Evolutionary conservation across 2,113 vertebrate genomes (phyloP).

Genomic region (Recurvirostra avosetta): DNA sequence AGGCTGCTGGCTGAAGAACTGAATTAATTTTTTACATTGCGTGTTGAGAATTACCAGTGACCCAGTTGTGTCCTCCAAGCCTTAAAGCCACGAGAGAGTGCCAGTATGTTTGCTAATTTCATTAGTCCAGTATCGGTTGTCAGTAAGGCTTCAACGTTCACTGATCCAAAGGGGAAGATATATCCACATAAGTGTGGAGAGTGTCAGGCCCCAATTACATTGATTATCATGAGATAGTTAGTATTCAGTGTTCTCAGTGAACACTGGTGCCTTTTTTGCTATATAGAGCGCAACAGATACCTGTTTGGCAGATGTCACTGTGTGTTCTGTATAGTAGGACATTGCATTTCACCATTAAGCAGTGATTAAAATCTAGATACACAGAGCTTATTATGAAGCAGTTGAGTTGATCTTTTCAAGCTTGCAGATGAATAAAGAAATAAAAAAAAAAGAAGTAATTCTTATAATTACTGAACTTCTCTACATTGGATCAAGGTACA

Average conservation of each 20-base stretch:
- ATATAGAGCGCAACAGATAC: accelerated
- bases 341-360: accelerated
- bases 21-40: not conserved
- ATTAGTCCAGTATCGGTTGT: not conserved
- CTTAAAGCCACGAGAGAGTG: not conserved
- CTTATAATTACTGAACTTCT: constrained; percentile 19
- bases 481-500: not conserved
- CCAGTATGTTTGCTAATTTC: not conserved
- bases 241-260: too few relatives aligned
- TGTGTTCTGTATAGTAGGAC: not conserved
- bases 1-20: not conserved
- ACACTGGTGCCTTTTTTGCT: not conserved
- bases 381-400: not conserved
- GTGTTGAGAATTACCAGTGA: not conserved
- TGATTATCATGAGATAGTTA: accelerated
- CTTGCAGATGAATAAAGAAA: not conserved
- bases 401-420: not conserved
- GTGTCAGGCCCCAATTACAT: accelerated
- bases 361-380: not conserved
- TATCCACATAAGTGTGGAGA: not conserved
- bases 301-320: not conserved
- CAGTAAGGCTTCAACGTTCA: not conserved
- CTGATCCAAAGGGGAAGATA: not conserved
- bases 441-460: not conserved
- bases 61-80: not conserved